phyloP scores from a whole-genome alignment of 2,797 vertebrate species.

The Rallus crepitans region DNA sequence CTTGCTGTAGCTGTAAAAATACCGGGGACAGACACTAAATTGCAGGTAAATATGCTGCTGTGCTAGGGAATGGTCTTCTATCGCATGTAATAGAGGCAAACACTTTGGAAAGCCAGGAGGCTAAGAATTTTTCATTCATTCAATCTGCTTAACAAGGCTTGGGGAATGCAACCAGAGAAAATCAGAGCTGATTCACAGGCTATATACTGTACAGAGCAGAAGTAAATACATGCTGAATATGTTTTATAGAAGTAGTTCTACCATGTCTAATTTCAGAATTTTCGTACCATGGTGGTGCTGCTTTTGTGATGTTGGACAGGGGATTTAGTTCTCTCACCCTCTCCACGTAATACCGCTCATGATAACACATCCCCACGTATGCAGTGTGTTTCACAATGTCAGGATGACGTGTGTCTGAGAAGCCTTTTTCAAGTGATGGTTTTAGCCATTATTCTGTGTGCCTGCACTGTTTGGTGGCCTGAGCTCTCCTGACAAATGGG shows the following conservation, averaged over 20 bases:
- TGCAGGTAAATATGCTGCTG: neutral
- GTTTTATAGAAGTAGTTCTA: neutral
- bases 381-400: slow-evolving; percentile 11
- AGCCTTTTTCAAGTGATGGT: neutral
- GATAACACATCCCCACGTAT: neutral
- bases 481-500: neutral
- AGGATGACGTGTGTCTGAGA: slow-evolving; percentile 27
- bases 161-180: neutral
- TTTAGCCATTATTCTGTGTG: neutral
- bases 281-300: neutral
- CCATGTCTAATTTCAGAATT: neutral
- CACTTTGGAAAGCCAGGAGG: neutral
- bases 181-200: neutral
- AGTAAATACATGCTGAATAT: neutral
- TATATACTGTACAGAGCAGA: neutral
- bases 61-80: neutral
- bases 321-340: neutral
- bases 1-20: neutral
- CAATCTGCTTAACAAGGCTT: neutral
- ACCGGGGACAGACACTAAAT: neutral
- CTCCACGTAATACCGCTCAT: neutral
- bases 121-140: neutral
- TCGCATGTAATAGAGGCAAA: neutral
- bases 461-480: neutral
- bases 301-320: neutral